phyloP scores from a whole-genome alignment of 2,888 invertebrate genomes.

The Gandaritis pyraliata region DNA sequence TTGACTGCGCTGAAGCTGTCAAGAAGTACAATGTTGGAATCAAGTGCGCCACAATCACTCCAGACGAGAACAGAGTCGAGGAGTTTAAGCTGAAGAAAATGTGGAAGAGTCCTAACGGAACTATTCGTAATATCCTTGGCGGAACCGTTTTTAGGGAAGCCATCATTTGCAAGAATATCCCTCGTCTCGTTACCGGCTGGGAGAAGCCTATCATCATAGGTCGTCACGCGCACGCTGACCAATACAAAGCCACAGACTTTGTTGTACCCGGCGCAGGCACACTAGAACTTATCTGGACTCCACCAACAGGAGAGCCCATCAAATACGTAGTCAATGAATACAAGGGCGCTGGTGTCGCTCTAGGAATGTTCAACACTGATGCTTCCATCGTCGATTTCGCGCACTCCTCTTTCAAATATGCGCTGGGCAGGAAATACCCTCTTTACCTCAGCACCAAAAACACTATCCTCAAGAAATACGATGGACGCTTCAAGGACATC shows the following conservation, averaged over 20 bases:
- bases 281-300: slow-evolving; percentile 92
- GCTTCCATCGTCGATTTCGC: slow-evolving; percentile 97
- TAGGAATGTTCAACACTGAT: slow-evolving; percentile 99
- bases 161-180: slow-evolving; percentile 96
- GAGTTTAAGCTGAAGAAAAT: slow-evolving; percentile 94
- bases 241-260: slow-evolving; percentile 98
- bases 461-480: slow-evolving; percentile 97
- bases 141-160: slow-evolving; percentile 94
- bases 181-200: slow-evolving; percentile 97
- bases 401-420: slow-evolving; percentile 96
- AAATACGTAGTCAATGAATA: slow-evolving; percentile 92
- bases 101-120: slow-evolving; percentile 97
- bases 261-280: slow-evolving; percentile 96
- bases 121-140: slow-evolving; percentile 94
- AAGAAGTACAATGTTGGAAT: slow-evolving; percentile 99
- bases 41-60: slow-evolving; percentile 99
- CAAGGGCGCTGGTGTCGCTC: slow-evolving; percentile 94
- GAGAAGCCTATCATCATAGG: slow-evolving; percentile 98
- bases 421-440: slow-evolving; percentile 93
- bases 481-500: slow-evolving; percentile 98
- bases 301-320: slow-evolving; percentile 86
- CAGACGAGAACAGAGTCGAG: slow-evolving; percentile 97
- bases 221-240: slow-evolving; percentile 99
- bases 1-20: slow-evolving; percentile 98
- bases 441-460: slow-evolving; percentile 98